Evolutionary conservation across 2,113 vertebrate genomes (phyloP), one percentile per base, ranked within the genome.

Genomic region (Pterophyllum scalare): DNA sequence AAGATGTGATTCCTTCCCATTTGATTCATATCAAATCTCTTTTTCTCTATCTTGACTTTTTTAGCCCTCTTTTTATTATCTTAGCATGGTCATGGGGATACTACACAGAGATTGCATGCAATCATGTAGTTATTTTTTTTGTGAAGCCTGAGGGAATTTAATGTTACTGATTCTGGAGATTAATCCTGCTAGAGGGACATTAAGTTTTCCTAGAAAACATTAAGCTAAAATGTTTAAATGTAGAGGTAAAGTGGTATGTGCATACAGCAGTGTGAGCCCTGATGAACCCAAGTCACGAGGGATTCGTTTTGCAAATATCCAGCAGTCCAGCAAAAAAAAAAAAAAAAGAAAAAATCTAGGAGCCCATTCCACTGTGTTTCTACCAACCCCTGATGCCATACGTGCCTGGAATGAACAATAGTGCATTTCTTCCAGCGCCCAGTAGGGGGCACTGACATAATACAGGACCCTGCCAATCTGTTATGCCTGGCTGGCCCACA

Each of bases 401-500:
- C 82, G 84, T 90, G 91, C 88, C 58, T 33, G 19, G 89, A 94
- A 94, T 94, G 15, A 90, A 89, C 86, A 88, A 87, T 65, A n/a
- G 59, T 83, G 89, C 28, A 79, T 2, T 86, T 70, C 67, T 11
- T 0, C 19, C 10, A 17, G 12, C 17, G 17, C 43, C 92, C 96
- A 95, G 92, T 91, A 95, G 96, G 95, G 94, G 96, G 93, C 95
- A 96, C 94, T 96, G 93, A 91, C 86, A 95, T 90, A 67, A 95
- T 95, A 89, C 91, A 85, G 77, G 92, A 94, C 83, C 81, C 65
- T 88, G 91, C 86, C 90, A 94, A 94, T 93, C 90, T 93, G 92
- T 93, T 95, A 85, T 92, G 87, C 90, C 81, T 94, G 89, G 92
- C 93, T 95, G 90, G 94, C 89, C 92, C 93, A 93, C 91, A 91